phyloP scores from a whole-genome alignment of 2,888 invertebrate species.

The Thalpophila matura region DNA sequence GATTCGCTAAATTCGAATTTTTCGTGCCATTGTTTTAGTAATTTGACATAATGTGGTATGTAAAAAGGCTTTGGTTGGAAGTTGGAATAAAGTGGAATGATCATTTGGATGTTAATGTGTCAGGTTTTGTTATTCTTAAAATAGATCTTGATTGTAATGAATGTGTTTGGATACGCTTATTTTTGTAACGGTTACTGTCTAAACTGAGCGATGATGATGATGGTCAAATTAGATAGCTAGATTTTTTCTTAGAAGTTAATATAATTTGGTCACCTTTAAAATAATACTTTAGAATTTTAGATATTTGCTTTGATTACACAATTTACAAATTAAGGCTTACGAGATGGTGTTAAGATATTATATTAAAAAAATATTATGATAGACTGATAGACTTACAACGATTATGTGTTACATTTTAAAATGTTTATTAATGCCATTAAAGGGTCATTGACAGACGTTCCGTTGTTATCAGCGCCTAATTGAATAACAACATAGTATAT shows the following conservation, averaged over 20 bases:
- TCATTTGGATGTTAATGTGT: slow-evolving; percentile 16
- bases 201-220: slow-evolving; percentile 18
- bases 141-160: slow-evolving; percentile 40
- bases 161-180: slow-evolving; percentile 43
- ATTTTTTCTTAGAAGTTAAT: slow-evolving; percentile 15
- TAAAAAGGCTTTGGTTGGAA: slow-evolving; percentile 14
- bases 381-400: not conserved
- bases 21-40: slow-evolving; percentile 52
- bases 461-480: slow-evolving; percentile 51
- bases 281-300: slow-evolving; percentile 4
- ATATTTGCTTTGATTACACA: slow-evolving; percentile 9
- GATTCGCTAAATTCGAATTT: slow-evolving; percentile 67
- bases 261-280: slow-evolving; percentile 5
- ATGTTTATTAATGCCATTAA: slow-evolving; percentile 32
- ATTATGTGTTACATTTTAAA: slow-evolving; percentile 13
- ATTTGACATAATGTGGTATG: slow-evolving; percentile 36
- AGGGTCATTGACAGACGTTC: slow-evolving; percentile 56
- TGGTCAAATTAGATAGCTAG: slow-evolving; percentile 11
- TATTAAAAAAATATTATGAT: not conserved
- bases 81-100: slow-evolving; percentile 4
- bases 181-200: slow-evolving; percentile 48
- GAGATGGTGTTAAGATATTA: not conserved
- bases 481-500: slow-evolving; percentile 56
- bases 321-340: not conserved
- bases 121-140: slow-evolving; percentile 18